These are phyloP conservation scores for Micrasema longulum DNA, from an alignment of 1,140 invertebrate genomes.

Conservation along the genomic window DNA sequence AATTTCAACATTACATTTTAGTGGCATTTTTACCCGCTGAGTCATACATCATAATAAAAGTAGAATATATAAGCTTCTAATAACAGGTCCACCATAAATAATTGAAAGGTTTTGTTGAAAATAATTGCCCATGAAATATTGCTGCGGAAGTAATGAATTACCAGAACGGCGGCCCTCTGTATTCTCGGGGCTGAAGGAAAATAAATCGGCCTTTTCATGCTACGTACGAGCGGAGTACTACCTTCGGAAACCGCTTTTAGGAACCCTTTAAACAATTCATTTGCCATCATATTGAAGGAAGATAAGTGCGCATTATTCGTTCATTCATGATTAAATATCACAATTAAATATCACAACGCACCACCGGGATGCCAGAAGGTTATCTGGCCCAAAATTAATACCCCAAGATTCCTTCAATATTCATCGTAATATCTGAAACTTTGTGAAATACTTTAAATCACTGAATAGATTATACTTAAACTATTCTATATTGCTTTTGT, in stretches of 20 bases:
- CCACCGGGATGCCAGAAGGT: no score
- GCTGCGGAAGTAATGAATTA: constrained; percentile 45
- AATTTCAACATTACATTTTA: no score
- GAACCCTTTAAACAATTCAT: constrained; percentile 17
- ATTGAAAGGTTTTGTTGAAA: constrained; percentile 50
- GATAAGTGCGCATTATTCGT: no score
- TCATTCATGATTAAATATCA: no score
- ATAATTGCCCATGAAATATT: constrained; percentile 48
- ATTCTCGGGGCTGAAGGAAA: constrained; percentile 13
- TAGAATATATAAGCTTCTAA: constrained; percentile 41
- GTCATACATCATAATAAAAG: constrained; percentile 36
- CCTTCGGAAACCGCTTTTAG: constrained; percentile 16
- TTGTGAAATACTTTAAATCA: no score
- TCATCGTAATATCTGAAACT: no score
- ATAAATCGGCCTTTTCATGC: constrained; percentile 23
- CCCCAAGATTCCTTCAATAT: no score
- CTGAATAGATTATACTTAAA: no score
- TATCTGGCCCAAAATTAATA: no score
- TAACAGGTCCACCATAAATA: constrained; percentile 43
- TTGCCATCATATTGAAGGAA: constrained; percentile 14
- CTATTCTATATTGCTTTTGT: no score
- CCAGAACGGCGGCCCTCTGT: constrained; percentile 4
- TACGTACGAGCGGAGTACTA: not conserved
- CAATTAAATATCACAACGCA: no score
- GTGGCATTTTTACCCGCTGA: not conserved